Percentiles rank a stretch among this genome's conserved stretches.
Evolutionary conservation across 2,113 vertebrate species (phyloP).

Genomic region (Acanthisitta chloris): DNA sequence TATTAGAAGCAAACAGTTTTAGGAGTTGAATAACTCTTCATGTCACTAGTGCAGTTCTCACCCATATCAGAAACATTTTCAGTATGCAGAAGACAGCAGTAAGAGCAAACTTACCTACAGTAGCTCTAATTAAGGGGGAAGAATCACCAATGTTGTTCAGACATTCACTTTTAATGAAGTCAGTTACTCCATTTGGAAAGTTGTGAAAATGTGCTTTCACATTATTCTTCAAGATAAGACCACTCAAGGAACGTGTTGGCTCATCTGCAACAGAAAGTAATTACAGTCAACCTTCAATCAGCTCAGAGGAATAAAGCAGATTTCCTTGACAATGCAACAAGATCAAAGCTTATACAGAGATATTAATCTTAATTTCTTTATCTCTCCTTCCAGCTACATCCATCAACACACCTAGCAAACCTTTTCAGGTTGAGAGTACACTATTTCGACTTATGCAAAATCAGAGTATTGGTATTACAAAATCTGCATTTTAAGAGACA

Average conservation of each 20-base stretch:
- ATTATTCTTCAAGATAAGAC: constrained; percentile 96
- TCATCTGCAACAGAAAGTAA: constrained; percentile 82
- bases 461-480: background rate
- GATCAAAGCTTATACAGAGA: background rate
- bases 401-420: background rate
- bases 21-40: background rate
- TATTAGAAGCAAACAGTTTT: background rate
- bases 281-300: background rate
- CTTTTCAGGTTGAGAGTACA: background rate
- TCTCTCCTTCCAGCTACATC: background rate
- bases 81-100: background rate
- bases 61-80: background rate
- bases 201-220: constrained; percentile 98
- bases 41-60: background rate
- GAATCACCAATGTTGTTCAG: constrained; percentile 94
- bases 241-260: constrained; percentile 94
- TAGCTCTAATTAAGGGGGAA: constrained; percentile 95
- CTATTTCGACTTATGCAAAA: background rate
- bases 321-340: background rate
- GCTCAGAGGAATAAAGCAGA: background rate
- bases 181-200: constrained; percentile 92
- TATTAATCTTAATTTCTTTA: background rate
- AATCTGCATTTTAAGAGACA: background rate
- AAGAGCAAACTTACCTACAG: constrained; percentile 85
- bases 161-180: constrained; percentile 97